Evolutionary conservation across 2,888 invertebrate species (phyloP).

Genomic region (Leptogaster cylindrica): DNA sequence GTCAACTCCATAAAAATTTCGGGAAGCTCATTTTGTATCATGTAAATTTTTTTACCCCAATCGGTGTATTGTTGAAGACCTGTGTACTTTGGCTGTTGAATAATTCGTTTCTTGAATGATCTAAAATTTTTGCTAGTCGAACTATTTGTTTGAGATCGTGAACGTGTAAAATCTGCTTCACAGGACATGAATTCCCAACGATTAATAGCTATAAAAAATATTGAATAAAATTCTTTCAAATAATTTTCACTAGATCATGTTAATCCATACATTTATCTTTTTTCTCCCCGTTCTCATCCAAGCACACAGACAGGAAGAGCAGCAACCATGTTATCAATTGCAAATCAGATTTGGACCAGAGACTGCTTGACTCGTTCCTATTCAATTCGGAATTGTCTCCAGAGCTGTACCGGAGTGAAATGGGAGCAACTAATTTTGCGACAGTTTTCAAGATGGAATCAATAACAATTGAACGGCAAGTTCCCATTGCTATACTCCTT

Average conservation of each 20-base stretch:
- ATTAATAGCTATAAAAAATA: slow-evolving; percentile 59
- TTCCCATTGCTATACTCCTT: slow-evolving; percentile 71
- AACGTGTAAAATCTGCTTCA: slow-evolving; percentile 67
- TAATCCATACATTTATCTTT: slow-evolving; percentile 59
- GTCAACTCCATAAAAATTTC: slow-evolving; percentile 64
- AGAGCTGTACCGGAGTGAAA: slow-evolving; percentile 60
- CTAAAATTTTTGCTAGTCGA: slow-evolving; percentile 58
- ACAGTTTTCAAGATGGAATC: slow-evolving; percentile 69
- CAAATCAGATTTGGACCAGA: slow-evolving; percentile 68
- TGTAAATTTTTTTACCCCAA: slow-evolving; percentile 61
- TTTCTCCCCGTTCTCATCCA: slow-evolving; percentile 65
- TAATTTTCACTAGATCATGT: slow-evolving; percentile 6
- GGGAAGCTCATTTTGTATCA: slow-evolving; percentile 63
- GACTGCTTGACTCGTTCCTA: slow-evolving; percentile 50
- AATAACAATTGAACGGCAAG: slow-evolving; percentile 68
- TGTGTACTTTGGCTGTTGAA: slow-evolving; percentile 59
- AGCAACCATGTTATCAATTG: slow-evolving; percentile 77
- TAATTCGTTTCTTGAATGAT: slow-evolving; percentile 60
- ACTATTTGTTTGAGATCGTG: slow-evolving; percentile 56
- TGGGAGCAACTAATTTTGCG: slow-evolving; percentile 66
- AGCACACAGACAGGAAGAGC: slow-evolving; percentile 75
- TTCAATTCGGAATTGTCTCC: slow-evolving; percentile 49
- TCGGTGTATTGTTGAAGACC: slow-evolving; percentile 58
- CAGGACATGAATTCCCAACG: slow-evolving; percentile 94
- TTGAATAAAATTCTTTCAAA: not conserved